These are phyloP conservation scores for Norana najaformis DNA, from an alignment of 2,888 invertebrate species.

Conservation along the genomic window DNA sequence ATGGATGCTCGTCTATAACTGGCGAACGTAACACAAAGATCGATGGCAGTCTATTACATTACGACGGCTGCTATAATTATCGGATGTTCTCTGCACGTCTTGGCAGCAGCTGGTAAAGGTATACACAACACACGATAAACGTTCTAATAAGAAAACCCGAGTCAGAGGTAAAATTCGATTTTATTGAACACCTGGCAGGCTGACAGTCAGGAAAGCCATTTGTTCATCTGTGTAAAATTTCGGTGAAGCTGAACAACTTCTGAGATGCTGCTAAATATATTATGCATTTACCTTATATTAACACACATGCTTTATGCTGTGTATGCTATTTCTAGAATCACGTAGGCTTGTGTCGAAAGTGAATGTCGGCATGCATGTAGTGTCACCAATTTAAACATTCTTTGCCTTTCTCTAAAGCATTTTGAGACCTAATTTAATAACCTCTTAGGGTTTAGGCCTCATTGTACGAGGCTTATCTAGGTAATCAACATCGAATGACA, in stretches of 20 bases:
- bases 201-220: background rate
- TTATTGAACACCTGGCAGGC: no score
- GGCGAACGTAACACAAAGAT: background rate
- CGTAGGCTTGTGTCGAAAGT: no score
- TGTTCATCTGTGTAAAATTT: background rate
- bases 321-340: background rate
- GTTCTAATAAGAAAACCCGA: background rate
- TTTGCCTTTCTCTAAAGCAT: no score
- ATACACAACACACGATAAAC: background rate
- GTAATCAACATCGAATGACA: no score
- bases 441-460: no score
- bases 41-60: background rate
- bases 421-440: no score
- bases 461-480: no score
- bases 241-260: background rate
- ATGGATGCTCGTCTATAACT: background rate
- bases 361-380: no score
- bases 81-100: conserved; percentile 5
- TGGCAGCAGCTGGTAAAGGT: background rate
- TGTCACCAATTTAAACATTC: no score
- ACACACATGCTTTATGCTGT: background rate
- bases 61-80: background rate
- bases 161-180: no score
- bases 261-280: background rate
- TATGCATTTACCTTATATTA: background rate